Evolutionary conservation across 1,140 invertebrate species (phyloP), one percentile per base, ranked within the genome.

Genomic region (Amyelois transitella): DNA sequence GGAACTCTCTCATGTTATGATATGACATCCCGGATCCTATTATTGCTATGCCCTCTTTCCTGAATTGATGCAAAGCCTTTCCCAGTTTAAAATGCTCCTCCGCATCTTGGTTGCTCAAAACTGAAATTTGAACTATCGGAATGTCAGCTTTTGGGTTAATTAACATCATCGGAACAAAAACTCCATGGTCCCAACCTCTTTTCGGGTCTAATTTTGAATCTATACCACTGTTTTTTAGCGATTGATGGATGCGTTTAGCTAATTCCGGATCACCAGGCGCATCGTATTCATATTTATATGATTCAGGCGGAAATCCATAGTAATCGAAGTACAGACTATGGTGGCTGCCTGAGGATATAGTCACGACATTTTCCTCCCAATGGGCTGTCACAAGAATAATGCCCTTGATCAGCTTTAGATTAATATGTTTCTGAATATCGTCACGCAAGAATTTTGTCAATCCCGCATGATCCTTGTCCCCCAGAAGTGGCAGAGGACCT

Each of bases 11-110:
- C 85, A 88, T 86, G 32, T 88, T 86, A 18, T 88, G 85, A 43
- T 84, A 88, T 0, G 83, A 86, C 85, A 88, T 88, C 8, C 85
- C 85, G 0, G 85, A 88, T 0, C 83, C 85, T 2, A 88, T 51
- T 6, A 88, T 64, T 0, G 81, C 85, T 22, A 88, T 56, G 6
- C 85, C 85, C 50, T 86, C 83, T 60, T 86, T 84, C 6, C 85
- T 55, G 25, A 84, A 85, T 19, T 81, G 55, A 14, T 80, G 52
- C 19, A 88, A 62, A 0, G 48, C 74, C 67, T 86, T 53, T 0
- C 85, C 85, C 1, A 88, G 18, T 25, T 77, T 74, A 44, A 84
- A 88, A 66, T 88, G 85, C 5, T 82, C 50, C 55, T 74, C 73
- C 0, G 83, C 54, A 57, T 85, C 74, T 56, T 88, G 83, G 53